Evolutionary conservation across 2,113 vertebrate genomes (phyloP).

Genomic region (Brevimyrus niger): DNA sequence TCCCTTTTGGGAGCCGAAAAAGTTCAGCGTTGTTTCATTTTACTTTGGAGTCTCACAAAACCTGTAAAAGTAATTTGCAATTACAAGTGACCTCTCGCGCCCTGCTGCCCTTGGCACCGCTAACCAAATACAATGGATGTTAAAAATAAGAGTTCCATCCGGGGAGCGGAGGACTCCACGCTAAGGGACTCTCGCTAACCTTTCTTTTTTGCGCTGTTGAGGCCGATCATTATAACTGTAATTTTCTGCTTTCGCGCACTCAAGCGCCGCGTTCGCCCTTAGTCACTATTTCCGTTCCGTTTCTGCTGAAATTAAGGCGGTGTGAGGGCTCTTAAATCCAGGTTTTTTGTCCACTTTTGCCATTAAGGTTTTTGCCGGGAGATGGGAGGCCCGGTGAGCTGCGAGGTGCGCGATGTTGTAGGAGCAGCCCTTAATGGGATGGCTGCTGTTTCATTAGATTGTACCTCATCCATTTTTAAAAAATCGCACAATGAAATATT

Average conservation of each 20-base stretch:
- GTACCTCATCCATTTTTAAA: slow-evolving; percentile 20
- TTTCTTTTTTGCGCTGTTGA: slow-evolving; percentile 8
- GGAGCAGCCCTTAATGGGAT: slow-evolving; percentile 6
- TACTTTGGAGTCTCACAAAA: neutral
- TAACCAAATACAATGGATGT: slow-evolving; percentile 8
- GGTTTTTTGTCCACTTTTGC: slow-evolving; percentile 2
- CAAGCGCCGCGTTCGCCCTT: slow-evolving; percentile 3
- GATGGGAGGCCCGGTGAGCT: neutral
- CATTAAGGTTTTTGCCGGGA: slow-evolving; percentile 1
- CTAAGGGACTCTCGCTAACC: neutral
- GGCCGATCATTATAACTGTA: slow-evolving; percentile 17
- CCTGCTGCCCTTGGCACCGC: neutral
- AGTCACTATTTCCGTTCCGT: slow-evolving; percentile 2
- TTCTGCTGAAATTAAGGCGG: neutral
- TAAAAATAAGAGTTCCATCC: slow-evolving; percentile 1
- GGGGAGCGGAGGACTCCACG: neutral
- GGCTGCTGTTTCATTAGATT: slow-evolving; percentile 18
- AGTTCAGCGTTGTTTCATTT: neutral
- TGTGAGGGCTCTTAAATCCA: neutral
- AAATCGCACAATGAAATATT: slow-evolving; percentile 24
- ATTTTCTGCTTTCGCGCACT: slow-evolving; percentile 13
- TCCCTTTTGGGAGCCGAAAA: neutral
- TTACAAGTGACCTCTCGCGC: neutral
- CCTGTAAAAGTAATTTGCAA: slow-evolving; percentile 10
- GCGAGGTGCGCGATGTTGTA: neutral